These are phyloP conservation scores for Caenorhabditis plicata DNA, from an alignment of 2,888 invertebrate species.

Conservation along the genomic window DNA sequence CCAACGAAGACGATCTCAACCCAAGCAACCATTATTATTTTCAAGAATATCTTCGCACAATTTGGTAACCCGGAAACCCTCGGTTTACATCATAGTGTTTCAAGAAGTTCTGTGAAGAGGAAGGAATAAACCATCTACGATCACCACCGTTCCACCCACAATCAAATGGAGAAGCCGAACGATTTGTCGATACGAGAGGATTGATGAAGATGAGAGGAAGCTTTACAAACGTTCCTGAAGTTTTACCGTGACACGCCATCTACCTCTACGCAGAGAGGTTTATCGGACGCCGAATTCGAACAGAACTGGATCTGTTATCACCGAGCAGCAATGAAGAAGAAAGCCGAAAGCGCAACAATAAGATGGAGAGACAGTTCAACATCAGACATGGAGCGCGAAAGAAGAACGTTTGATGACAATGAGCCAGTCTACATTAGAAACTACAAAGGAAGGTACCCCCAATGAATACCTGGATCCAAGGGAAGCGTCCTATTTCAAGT, in stretches of 20 bases:
- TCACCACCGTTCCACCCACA: too few relatives aligned
- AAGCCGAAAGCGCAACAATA: too few relatives aligned
- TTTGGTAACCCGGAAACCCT: slow-evolving; percentile 54
- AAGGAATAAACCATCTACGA: too few relatives aligned
- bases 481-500: too few relatives aligned
- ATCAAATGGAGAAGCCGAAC: too few relatives aligned
- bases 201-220: too few relatives aligned
- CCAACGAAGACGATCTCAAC: slow-evolving; percentile 26
- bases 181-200: too few relatives aligned
- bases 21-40: slow-evolving; percentile 26
- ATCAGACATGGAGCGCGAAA: slow-evolving; percentile 4
- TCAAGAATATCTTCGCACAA: slow-evolving; percentile 43
- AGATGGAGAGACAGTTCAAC: slow-evolving; percentile 14
- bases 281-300: slow-evolving; percentile 19
- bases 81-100: too few relatives aligned
- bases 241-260: slow-evolving; percentile 19
- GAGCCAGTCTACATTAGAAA: slow-evolving; percentile 9
- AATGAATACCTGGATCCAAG: slow-evolving; percentile 6
- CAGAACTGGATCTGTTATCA: slow-evolving; percentile 5
- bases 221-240: slow-evolving; percentile 13
- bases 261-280: slow-evolving; percentile 17
- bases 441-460: slow-evolving; percentile 2
- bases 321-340: too few relatives aligned
- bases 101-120: slow-evolving; percentile 58
- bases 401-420: slow-evolving; percentile 1